Percentiles rank a stretch among this genome's conserved stretches.
These are phyloP conservation scores for Trissoscelio sp. DNA, from an alignment of 2,888 invertebrate genomes.

Conservation along the genomic window DNA sequence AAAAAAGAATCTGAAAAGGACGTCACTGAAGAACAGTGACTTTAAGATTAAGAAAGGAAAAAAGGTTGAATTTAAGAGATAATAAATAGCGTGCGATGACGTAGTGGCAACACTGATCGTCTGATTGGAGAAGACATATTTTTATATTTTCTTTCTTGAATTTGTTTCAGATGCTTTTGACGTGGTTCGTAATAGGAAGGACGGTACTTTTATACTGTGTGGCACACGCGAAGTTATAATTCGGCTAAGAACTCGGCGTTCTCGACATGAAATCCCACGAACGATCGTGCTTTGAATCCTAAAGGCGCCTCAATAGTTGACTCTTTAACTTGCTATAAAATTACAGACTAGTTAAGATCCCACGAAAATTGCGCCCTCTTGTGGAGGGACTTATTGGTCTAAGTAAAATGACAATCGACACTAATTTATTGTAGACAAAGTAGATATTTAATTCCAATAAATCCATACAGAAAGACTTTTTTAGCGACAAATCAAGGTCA, in stretches of 20 bases:
- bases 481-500: no score
- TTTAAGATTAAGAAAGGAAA: no score
- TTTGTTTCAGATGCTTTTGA: slow-evolving; percentile 18
- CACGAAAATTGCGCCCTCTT: background rate
- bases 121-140: slow-evolving; percentile 4
- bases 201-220: slow-evolving; percentile 72
- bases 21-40: no score
- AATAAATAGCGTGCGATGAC: background rate
- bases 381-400: background rate
- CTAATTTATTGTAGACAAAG: background rate
- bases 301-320: slow-evolving; percentile 50
- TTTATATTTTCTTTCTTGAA: slow-evolving; percentile 2
- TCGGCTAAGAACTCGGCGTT: slow-evolving; percentile 69
- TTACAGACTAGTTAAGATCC: slow-evolving; percentile 53
- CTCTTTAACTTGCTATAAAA: slow-evolving; percentile 55
- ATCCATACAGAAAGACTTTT: background rate
- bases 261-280: slow-evolving; percentile 42
- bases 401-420: slow-evolving; percentile 14
- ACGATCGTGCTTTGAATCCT: slow-evolving; percentile 49
- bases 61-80: no score
- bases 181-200: slow-evolving; percentile 65
- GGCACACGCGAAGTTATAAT: slow-evolving; percentile 72
- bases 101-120: slow-evolving; percentile 62
- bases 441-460: background rate
- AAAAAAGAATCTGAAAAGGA: no score